phyloP scores from a whole-genome alignment of 2,797 vertebrate genomes.

The Oceanodroma leucorhoa region DNA sequence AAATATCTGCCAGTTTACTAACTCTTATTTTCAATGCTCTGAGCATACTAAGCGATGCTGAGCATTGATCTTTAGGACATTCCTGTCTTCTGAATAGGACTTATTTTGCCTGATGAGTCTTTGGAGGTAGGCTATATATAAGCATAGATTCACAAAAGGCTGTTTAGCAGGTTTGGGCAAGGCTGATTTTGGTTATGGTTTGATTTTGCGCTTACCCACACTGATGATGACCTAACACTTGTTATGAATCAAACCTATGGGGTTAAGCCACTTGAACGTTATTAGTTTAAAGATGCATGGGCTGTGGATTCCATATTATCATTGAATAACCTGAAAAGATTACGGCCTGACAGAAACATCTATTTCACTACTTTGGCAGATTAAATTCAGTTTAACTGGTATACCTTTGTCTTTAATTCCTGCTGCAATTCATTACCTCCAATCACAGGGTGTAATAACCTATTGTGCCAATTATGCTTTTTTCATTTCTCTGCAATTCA shows the following conservation, averaged over 20 bases:
- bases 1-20: neutral
- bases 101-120: neutral
- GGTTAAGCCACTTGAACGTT: neutral
- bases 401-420: conserved; percentile 20
- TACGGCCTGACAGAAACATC: neutral
- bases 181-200: neutral
- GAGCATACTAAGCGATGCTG: neutral
- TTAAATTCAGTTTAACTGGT: conserved; percentile 35
- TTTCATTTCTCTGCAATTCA: conserved; percentile 31
- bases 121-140: neutral
- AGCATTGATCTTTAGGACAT: neutral
- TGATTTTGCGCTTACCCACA: neutral
- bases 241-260: neutral
- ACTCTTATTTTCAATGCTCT: neutral
- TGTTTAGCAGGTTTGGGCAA: neutral
- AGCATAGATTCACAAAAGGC: neutral
- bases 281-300: neutral
- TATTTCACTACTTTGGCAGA: neutral
- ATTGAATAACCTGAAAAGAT: neutral
- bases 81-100: neutral
- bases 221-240: neutral
- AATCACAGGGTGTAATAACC: conserved; percentile 20
- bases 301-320: neutral
- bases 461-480: conserved; percentile 42
- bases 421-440: conserved; percentile 43